phyloP scores from a whole-genome alignment of 2,888 invertebrate species.

The Polydrusus tereticollis region DNA sequence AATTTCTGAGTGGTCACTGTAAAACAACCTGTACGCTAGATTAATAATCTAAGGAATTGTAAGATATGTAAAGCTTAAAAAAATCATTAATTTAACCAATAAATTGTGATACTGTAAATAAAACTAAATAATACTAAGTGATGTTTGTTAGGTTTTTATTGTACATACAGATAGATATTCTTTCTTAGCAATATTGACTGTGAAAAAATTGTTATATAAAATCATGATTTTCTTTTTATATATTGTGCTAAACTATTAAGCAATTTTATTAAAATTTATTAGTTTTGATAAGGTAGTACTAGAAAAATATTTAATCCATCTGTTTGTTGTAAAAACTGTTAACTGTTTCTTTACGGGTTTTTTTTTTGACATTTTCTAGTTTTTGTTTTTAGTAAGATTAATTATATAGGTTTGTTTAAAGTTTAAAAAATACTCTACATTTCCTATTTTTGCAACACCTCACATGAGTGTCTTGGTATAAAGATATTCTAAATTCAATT shows the following conservation, averaged over 20 bases:
- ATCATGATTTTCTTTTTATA: conserved; percentile 40
- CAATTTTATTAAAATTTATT: conserved; percentile 27
- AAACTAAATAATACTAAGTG: conserved; percentile 53
- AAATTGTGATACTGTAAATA: conserved; percentile 67
- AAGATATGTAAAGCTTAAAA: conserved; percentile 62
- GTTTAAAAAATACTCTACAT: not conserved
- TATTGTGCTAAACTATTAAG: conserved; percentile 34
- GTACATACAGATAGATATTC: conserved; percentile 38
- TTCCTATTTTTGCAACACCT: conserved; percentile 18
- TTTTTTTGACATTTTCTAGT: conserved; percentile 1
- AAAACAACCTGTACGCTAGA: not conserved
- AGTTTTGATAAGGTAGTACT: conserved; percentile 21
- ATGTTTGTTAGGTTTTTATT: conserved; percentile 48
- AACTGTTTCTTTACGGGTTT: conserved; percentile 11
- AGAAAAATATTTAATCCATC: conserved; percentile 18
- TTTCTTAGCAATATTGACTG: conserved; percentile 49
- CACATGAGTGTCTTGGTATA: conserved; percentile 43
- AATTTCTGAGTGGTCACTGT: not conserved
- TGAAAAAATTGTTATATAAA: conserved; percentile 47
- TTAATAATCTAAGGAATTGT: conserved; percentile 55
- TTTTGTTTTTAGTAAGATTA: not conserved
- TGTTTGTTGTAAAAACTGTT: conserved; percentile 10
- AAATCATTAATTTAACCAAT: conserved; percentile 58
- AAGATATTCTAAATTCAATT: conserved; percentile 40
- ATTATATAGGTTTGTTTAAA: conserved; percentile 1